phyloP scores from a whole-genome alignment of 1,140 invertebrate species.

The Mercenaria mercenaria region DNA sequence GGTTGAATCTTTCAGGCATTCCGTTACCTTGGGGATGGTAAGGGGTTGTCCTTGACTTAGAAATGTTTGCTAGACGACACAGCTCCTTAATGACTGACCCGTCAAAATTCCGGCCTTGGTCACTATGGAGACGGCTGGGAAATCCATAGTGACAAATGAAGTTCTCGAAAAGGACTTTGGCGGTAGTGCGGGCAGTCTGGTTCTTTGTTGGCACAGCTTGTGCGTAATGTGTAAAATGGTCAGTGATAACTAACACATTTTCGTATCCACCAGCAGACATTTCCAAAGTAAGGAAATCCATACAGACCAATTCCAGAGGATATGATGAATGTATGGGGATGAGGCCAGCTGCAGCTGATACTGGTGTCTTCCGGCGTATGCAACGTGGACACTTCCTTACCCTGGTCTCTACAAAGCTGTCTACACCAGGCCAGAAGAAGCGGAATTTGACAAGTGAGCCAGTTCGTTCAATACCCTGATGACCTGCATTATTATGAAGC shows the following conservation, averaged over 20 bases:
- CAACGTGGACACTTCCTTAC: constrained; percentile 32
- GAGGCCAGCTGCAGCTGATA: not conserved
- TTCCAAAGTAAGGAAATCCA: constrained; percentile 60
- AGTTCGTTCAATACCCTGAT: constrained; percentile 16
- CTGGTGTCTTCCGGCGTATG: constrained; percentile 21
- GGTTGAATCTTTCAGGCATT: constrained; percentile 69
- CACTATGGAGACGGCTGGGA: constrained; percentile 59
- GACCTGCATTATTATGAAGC: constrained; percentile 16
- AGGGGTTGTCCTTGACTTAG: constrained; percentile 67
- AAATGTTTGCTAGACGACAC: constrained; percentile 61
- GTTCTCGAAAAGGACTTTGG: constrained; percentile 53
- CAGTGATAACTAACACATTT: constrained; percentile 58
- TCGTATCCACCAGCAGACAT: constrained; percentile 39
- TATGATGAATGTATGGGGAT: constrained; percentile 1
- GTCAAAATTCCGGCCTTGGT: constrained; percentile 82
- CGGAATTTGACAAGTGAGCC: not conserved
- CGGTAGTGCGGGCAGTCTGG: constrained; percentile 57
- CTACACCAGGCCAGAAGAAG: constrained; percentile 61
- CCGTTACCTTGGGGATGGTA: constrained; percentile 72
- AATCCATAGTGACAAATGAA: constrained; percentile 58
- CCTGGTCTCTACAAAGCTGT: not conserved
- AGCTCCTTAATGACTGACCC: constrained; percentile 63
- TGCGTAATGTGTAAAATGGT: constrained; percentile 55
- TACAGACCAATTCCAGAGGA: constrained; percentile 63
- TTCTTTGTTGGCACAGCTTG: constrained; percentile 56